A percentile compares a stretch with the other conserved stretches of the same genome.
Conservation (phyloP, 2,113 vertebrate species). For the Pandion haliaetus region DNA sequence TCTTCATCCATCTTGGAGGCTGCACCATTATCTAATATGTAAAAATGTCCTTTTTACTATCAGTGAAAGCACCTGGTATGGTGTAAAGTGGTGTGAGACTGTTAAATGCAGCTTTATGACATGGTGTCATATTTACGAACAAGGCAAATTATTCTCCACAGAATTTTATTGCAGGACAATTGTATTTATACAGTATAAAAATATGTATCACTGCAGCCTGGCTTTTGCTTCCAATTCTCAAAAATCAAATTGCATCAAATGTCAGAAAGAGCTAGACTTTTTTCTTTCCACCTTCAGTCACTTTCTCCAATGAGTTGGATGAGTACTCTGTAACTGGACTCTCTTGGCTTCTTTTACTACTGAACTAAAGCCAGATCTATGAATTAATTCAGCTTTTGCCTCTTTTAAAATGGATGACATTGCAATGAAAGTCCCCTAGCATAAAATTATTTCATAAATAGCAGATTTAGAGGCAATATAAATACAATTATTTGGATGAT, state of each 20-base stretch:
- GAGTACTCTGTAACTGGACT: slow-evolving; percentile 1
- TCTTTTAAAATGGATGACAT: slow-evolving; percentile 28
- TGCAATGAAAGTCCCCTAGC: not conserved
- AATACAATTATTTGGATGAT: slow-evolving; percentile 38
- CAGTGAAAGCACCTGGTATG: not conserved
- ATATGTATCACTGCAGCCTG: not conserved
- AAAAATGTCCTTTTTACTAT: not conserved
- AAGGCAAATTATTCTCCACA: not conserved
- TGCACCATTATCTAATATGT: not conserved
- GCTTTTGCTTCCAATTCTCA: not conserved
- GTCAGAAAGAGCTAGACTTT: not conserved
- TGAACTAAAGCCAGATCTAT: slow-evolving; percentile 43
- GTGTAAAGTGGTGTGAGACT: not conserved
- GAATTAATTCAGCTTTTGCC: slow-evolving; percentile 40
- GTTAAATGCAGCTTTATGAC: not conserved
- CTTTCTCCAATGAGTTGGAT: slow-evolving; percentile 30
- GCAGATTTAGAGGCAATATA: slow-evolving; percentile 46
- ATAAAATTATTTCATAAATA: slow-evolving; percentile 36
- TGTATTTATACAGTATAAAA: not conserved
- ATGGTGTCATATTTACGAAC: not conserved
- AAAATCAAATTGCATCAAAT: not conserved
- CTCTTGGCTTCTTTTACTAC: slow-evolving; percentile 16
- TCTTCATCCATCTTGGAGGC: not conserved
- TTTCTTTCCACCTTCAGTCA: not conserved
- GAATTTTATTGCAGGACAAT: not conserved